These are phyloP conservation scores for Micronycteris hirsuta DNA, from an alignment of 2,113 vertebrate species.

Conservation along the genomic window DNA sequence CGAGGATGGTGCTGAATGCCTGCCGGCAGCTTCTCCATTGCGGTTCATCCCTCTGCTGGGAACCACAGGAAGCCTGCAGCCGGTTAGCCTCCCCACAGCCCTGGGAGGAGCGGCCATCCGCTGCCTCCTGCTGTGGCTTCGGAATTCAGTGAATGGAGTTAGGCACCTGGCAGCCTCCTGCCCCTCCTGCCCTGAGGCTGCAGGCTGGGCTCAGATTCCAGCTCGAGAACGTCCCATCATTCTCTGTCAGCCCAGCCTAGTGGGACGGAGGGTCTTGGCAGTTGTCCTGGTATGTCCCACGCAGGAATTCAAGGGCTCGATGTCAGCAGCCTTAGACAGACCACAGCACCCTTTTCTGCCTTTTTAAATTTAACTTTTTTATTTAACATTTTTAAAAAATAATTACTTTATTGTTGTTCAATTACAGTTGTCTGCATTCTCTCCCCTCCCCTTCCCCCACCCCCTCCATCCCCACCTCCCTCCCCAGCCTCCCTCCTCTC, in stretches of 20 bases:
- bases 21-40: background rate
- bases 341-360: background rate
- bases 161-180: background rate
- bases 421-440: too few species aligned
- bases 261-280: background rate
- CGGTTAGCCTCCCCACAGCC: too few species aligned
- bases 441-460: too few species aligned
- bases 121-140: background rate
- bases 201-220: background rate
- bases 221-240: background rate
- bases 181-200: background rate
- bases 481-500: too few species aligned
- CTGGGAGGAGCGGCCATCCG: too few species aligned
- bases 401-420: too few species aligned
- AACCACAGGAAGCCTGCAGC: background rate
- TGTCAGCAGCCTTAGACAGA: background rate
- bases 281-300: background rate
- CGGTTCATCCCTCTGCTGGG: background rate
- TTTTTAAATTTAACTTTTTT: background rate
- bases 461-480: too few species aligned
- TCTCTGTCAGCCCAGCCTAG: background rate
- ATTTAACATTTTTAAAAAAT: background rate
- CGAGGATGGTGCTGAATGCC: rapidly evolving
- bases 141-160: background rate
- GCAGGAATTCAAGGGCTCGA: background rate